Percentiles rank a stretch among this genome's conserved stretches.
These are phyloP conservation scores for Bradynema listronoti DNA, from an alignment of 1,140 invertebrate genomes.

Conservation along the genomic window DNA sequence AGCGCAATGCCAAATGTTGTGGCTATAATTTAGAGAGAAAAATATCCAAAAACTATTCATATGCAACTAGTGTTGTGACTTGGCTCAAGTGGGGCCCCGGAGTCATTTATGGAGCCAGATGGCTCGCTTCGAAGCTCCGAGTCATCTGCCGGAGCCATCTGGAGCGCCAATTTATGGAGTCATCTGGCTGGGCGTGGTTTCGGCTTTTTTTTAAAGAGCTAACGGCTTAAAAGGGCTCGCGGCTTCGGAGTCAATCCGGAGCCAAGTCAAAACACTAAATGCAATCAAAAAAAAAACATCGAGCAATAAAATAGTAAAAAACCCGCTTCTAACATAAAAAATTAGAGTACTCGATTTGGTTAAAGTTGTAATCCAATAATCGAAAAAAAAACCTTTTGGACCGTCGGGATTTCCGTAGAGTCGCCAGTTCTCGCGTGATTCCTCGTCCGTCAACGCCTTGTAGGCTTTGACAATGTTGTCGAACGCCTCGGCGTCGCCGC, in stretches of 20 bases:
- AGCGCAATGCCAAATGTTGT: constrained; percentile 98
- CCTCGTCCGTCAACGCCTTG: constrained; percentile 80
- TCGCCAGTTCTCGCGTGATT: constrained; percentile 92
- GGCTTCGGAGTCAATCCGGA: too few species aligned
- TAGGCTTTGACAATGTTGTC: constrained; percentile 95
- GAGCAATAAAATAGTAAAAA: constrained; percentile 5
- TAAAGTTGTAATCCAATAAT: constrained; percentile 2
- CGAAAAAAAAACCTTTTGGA: constrained; percentile 67
- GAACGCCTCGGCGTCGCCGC: constrained; percentile 91
- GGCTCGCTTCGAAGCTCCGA: too few species aligned
- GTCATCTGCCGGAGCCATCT: too few species aligned
- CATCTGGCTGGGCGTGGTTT: too few species aligned
- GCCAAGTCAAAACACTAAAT: too few species aligned
- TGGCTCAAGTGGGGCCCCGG: too few species aligned
- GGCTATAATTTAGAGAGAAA: constrained; percentile 64
- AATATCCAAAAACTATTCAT: background rate
- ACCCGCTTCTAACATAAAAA: too few species aligned
- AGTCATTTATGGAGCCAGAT: too few species aligned
- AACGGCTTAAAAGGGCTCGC: too few species aligned
- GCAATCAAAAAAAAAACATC: too few species aligned
- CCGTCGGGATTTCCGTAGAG: constrained; percentile 99
- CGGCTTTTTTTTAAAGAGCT: too few species aligned
- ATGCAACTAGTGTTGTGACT: background rate
- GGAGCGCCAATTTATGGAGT: too few species aligned
- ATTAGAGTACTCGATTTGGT: background rate